Evolutionary conservation across 2,888 invertebrate genomes (phyloP), one percentile per base, ranked within the genome.

Genomic region (Erpobdella octoculata): DNA sequence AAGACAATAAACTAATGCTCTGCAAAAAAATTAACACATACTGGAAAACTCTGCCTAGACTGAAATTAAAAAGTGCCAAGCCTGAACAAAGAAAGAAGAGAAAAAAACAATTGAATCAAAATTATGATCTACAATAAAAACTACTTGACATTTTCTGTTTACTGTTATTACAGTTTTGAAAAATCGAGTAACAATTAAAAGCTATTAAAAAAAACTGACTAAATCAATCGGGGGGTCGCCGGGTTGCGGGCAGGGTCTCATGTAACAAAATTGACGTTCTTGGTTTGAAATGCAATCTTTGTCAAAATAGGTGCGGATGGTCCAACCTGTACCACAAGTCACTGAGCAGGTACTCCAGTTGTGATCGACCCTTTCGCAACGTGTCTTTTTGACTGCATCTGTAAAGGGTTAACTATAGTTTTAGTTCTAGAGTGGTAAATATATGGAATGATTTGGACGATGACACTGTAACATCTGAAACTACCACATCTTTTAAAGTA

Each of bases 291-390:
- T 84, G 79, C 89, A 89, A 74, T 86, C 85, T 58, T 85, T 84
- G 79, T 88, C 87, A 76, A 87, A 84, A 79, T 87, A 87, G 33
- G 88, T 87, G 67, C 89, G 83, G 53, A 86, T 85, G 61, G 89
- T 88, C 74, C 88, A 82, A 6, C 89, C 89, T 38, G 87, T 85
- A 33, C 88, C 89, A 78, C 89, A 89, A 5, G 84, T 82, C 58
- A 85, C 85, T 59, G 88, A 88, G 80, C 89, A 89, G 1, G 85
- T 81, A 46, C 87, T 86, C 89, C 89, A 89, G 58, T 78, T 77
- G 0, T 80, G 78, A 2, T 78, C 75, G 68, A 78, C 78, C 25
- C 25, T 25, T 41, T 48, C 21, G 65, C 73, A 74, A 18, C 46
- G 41, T 53, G 59, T 41, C 53, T 35, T 64, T 38, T 41, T 31